Base-by-base conservation (phyloP, 2,888 invertebrate species). In the Nezara viridula region DNA sequence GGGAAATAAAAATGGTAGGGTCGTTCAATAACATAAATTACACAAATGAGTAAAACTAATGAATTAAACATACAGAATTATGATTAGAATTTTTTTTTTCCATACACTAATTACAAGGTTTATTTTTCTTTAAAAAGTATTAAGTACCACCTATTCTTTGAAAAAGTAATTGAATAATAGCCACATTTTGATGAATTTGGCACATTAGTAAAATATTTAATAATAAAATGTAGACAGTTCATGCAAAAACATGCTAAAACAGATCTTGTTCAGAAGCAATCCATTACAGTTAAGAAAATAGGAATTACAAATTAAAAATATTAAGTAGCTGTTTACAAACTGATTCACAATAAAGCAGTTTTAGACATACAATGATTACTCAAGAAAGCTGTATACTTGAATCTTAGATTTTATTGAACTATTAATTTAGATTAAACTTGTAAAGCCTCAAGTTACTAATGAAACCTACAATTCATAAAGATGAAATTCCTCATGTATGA, bases 231-330 rank as follows among this genome's bases (percentile, higher is more conserved):
- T 66, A 32, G 32, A 14, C 0, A 32, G 0, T 32, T 9, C 66
- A 66, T 66, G 66, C 66, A 66, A 66, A 32, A 66, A 66, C 66
- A 66, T 32, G 66, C 66, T 66, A 66, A 66, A 66, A 32, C 16
- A 32, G 32, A 32, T 32, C 19, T 19, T 10, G 32, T 66, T 32
- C 16, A 32, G 66, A 32, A 66, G 32, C 66, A 66, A 66, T 66
- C 66, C 66, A 66, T 66, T 66, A 66, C 14, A 19, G 16, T 32
- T 66, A 32, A 66, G 60, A 60, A 60, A 24, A 27, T 2, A 60
- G 66, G 19, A 66, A 32, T 32, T 19, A 66, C 32, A 32, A 32
- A 66, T 60, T 19, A 66, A 66, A 16, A 66, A 27, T 27, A 66
- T 66, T 27, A 14, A 27, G 2, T 60, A 27, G 32, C 66, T 66